Evolutionary conservation across 2,113 vertebrate species (phyloP).

Genomic region (Ochotona princeps): DNA sequence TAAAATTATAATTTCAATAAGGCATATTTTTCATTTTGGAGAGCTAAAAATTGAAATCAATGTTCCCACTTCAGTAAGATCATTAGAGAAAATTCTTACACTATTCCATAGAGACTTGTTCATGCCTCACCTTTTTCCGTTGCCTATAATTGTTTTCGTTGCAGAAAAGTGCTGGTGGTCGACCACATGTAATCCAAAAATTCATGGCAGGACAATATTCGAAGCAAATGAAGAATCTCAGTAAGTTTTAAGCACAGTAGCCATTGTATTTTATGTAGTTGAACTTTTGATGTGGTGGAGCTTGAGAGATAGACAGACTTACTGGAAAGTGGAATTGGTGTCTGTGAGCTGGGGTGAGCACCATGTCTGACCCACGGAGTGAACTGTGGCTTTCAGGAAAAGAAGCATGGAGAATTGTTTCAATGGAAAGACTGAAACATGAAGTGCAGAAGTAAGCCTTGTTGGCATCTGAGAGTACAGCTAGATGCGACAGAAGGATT

Average conservation of each 20-base stretch:
- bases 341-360: neutral
- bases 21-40: slow-evolving; percentile 59
- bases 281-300: neutral
- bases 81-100: neutral
- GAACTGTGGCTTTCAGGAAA: neutral
- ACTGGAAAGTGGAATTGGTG: neutral
- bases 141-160: slow-evolving; percentile 69
- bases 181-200: slow-evolving; percentile 88
- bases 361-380: neutral
- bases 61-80: neutral
- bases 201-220: slow-evolving; percentile 76
- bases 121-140: slow-evolving; percentile 15
- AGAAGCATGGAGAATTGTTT: neutral
- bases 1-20: slow-evolving; percentile 45
- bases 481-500: neutral
- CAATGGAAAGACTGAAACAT: neutral
- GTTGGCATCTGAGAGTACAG: neutral
- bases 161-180: slow-evolving; percentile 87
- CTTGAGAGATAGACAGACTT: neutral
- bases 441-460: neutral
- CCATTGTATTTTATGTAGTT: neutral
- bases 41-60: slow-evolving; percentile 38
- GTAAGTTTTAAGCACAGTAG: slow-evolving; percentile 77
- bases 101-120: neutral
- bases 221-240: slow-evolving; percentile 80